Evolutionary conservation across 2,113 vertebrate species (phyloP).

Genomic region (Urocynchramus pylzowi): DNA sequence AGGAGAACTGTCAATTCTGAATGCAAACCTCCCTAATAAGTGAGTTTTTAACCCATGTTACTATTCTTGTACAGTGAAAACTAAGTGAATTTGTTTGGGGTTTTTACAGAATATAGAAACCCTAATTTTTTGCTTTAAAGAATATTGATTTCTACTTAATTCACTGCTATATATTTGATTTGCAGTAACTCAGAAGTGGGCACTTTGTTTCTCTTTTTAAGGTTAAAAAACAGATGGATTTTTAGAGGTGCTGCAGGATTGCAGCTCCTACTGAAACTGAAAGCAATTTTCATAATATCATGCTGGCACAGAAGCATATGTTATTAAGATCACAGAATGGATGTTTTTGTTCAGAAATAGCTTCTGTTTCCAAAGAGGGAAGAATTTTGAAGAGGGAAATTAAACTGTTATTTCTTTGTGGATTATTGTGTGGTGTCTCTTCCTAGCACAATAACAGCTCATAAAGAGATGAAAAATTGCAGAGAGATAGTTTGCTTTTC

Average conservation of each 20-base stretch:
- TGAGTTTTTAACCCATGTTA: neutral
- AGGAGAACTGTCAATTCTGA: neutral
- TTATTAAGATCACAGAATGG: slow-evolving; percentile 27
- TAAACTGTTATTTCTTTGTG: neutral
- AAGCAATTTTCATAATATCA: slow-evolving; percentile 13
- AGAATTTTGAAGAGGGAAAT: neutral
- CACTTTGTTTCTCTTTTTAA: neutral
- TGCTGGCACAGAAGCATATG: neutral
- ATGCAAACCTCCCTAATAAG: neutral
- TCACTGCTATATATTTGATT: neutral
- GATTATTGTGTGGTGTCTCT: neutral
- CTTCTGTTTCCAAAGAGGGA: neutral
- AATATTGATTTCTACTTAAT: neutral
- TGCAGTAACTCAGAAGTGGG: neutral
- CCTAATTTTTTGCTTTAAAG: neutral
- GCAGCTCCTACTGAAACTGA: neutral
- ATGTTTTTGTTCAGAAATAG: slow-evolving; percentile 35
- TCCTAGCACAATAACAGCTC: neutral
- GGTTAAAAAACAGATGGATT: neutral
- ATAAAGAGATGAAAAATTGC: neutral
- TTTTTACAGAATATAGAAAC: neutral
- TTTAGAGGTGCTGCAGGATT: neutral
- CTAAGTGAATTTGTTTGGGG: neutral
- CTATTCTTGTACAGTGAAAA: neutral
- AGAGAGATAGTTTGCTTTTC: neutral